Evolutionary conservation across 2,797 vertebrate species (phyloP), one percentile per base, ranked within the genome.

Genomic region (Molossus molossus): DNA sequence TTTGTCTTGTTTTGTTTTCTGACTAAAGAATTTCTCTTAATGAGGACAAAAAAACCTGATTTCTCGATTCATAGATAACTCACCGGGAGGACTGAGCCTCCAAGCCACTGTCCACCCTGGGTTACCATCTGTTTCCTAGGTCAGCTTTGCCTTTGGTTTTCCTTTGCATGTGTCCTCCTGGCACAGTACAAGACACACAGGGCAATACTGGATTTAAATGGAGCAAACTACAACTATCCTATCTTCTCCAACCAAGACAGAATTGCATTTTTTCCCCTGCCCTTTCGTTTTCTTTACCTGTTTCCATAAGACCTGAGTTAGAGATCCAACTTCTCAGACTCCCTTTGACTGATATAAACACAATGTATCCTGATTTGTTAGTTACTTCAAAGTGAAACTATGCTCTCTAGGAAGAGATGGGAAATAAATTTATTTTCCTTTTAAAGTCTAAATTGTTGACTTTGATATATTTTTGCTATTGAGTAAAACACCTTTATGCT

Each of bases 351-450:
- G 14, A 1, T 45, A 33, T 53, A 72, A 77, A 64, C 73, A 57
- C 9, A 80, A 58, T 77, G 77, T 94, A 81, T 48, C 17, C 6
- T 73, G 11, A 65, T 50, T 80, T 88, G n/a, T 53, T 88, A 29
- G 10, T 76, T 77, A 72, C 33, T 87, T 65, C 81, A 94, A 76
- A 77, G 62, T 69, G 69, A 90, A 90, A 80, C 57, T 14, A 82
- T 13, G 6, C 15, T 77, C 15, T 70, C 40, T 65, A 33, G 48
- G 14, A 87, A 57, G 9, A 53, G 3, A 17, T 40, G 11, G 40
- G 1, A 70, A 72, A 75, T 67, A 33, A 3, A 76, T 11, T 50
- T 53, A 17, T 60, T 64, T 57, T 55, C 21, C 9, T 87, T 81
- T 90, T 18, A 6, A 91, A 90, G 25, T 23, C 57, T 92, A 73